Evolutionary conservation across 1,140 invertebrate genomes (phyloP).

Genomic region (Trachymyrmex cornetzi): DNA sequence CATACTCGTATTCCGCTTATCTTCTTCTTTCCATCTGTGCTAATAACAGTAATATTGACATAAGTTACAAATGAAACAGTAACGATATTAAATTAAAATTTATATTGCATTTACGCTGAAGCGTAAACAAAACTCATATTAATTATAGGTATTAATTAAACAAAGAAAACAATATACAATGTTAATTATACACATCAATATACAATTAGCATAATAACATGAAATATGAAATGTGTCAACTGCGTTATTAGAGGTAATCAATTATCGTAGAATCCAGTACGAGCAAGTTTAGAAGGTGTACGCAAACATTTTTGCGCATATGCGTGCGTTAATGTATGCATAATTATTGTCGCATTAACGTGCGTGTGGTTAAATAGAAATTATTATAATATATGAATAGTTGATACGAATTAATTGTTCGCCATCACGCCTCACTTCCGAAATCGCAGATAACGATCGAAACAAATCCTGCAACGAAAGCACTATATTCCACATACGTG

Average conservation of each 20-base stretch:
- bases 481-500: conserved; percentile 21
- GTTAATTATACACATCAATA: conserved; percentile 29
- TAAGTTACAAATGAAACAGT: not conserved
- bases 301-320: not conserved
- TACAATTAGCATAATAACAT: not conserved
- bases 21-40: not conserved
- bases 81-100: not conserved
- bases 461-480: conserved; percentile 35
- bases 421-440: conserved; percentile 27
- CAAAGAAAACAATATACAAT: conserved; percentile 1
- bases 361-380: conserved; percentile 44
- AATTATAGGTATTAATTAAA: conserved; percentile 23
- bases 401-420: conserved; percentile 49
- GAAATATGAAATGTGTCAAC: conserved; percentile 5
- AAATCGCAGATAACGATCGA: conserved; percentile 53
- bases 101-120: not conserved
- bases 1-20: not conserved
- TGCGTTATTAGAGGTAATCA: not conserved
- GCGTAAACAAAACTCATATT: not conserved
- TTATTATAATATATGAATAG: conserved; percentile 1
- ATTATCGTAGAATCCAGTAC: not conserved
- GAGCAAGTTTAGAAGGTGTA: not conserved
- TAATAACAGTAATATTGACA: conserved; percentile 14
- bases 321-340: conserved; percentile 1
- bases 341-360: conserved; percentile 44